Percentiles rank a stretch among this genome's conserved stretches.
Conservation (phyloP, 2,888 invertebrate species). For the Thymelicus acteon region DNA sequence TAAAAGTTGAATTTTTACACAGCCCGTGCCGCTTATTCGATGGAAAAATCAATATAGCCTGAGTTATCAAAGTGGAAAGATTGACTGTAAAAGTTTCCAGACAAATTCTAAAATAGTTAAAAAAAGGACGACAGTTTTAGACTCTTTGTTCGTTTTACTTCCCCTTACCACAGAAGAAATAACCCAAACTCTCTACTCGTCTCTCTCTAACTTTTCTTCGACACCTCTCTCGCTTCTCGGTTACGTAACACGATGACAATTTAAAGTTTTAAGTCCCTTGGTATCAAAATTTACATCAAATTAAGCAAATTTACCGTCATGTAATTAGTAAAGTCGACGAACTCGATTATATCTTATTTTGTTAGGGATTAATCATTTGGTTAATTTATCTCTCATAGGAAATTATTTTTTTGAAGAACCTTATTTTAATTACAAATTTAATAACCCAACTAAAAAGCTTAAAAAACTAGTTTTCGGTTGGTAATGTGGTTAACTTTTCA, state of each 20-base stretch:
- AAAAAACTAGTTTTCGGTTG: too few species aligned
- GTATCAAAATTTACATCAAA: conserved; percentile 34
- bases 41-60: conserved; percentile 65
- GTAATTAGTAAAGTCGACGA: conserved; percentile 15
- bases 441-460: too few species aligned
- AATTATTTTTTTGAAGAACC: too few species aligned
- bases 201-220: conserved; percentile 11
- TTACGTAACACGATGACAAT: conserved; percentile 28
- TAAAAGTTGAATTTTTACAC: conserved; percentile 72
- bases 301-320: conserved; percentile 22
- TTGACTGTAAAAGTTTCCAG: conserved; percentile 20
- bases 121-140: conserved; percentile 5
- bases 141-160: conserved; percentile 25
- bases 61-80: conserved; percentile 41
- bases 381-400: too few species aligned
- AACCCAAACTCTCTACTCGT: too few species aligned
- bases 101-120: conserved; percentile 8
- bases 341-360: conserved; percentile 9
- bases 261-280: conserved; percentile 24
- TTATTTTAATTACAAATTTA: too few species aligned
- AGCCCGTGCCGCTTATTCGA: conserved; percentile 69
- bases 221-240: not conserved
- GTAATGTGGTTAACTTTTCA: too few species aligned
- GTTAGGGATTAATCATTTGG: too few species aligned
- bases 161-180: not conserved